Conservation (phyloP, 2,888 invertebrate species). For the Uropetala carovei region DNA sequence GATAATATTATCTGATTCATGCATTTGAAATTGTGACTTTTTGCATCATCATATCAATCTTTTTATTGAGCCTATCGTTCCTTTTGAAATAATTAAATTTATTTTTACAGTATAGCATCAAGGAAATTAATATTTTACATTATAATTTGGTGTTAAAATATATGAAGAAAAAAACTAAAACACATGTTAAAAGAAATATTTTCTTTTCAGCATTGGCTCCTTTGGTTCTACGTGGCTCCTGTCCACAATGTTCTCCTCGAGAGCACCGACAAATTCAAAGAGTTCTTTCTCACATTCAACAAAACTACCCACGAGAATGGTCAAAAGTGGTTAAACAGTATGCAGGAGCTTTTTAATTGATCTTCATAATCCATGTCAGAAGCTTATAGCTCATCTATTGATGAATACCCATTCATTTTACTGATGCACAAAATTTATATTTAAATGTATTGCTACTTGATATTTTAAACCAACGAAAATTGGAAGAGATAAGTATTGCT, state of each 20-base stretch:
- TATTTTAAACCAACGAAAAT: neutral
- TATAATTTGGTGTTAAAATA: no score
- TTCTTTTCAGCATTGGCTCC: slow-evolving; percentile 83
- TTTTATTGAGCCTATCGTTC: slow-evolving; percentile 27
- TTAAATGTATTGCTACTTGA: neutral
- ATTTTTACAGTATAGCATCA: neutral
- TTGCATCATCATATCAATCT: no score
- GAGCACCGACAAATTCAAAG: slow-evolving; percentile 86
- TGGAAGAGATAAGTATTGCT: neutral
- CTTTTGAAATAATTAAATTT: slow-evolving; percentile 53
- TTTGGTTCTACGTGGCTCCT: slow-evolving; percentile 84
- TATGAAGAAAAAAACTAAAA: no score
- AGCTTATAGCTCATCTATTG: neutral
- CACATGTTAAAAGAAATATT: neutral
- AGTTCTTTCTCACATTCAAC: slow-evolving; percentile 85
- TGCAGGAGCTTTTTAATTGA: slow-evolving; percentile 41
- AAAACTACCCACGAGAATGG: slow-evolving; percentile 88
- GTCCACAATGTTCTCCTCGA: slow-evolving; percentile 83
- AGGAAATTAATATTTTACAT: no score
- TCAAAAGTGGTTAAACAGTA: slow-evolving; percentile 83
- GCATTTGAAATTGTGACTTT: no score
- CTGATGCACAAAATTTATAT: neutral
- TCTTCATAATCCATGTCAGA: neutral
- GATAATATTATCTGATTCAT: no score
- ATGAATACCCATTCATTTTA: no score